Base-by-base conservation (phyloP, 2,888 invertebrate species). In the Labia minor region DNA sequence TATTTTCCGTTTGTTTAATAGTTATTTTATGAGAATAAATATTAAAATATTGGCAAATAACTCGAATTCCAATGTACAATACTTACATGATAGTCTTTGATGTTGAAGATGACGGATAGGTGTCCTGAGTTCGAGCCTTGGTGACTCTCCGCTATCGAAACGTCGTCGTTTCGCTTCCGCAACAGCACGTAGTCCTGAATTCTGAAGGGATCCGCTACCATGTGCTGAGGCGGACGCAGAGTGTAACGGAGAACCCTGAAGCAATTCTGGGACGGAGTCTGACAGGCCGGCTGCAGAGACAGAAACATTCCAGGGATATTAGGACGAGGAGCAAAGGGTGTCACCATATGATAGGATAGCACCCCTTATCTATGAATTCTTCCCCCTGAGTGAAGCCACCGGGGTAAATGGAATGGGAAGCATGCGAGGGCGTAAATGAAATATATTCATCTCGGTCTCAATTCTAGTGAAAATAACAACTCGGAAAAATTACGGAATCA, bases 191-290 rank as follows among this genome's bases (percentile, higher is more conserved):
- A 49, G 49, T 49, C 49, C 49, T 16, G 49, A 49, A 49, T 4
- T 49, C 49, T 49, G 49, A 11, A 49, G 16, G 49, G 49, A 49
- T 14, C 49, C 49, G 3, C 49, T 16, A 8, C 49, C 49, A 14
- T 49, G 49, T 49, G 16, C 49, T n/a, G 16, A 16, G 14, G 49
- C 14, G 14, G 49, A 49, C 14, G 49, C 4, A 11, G 49, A n/a
- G 16, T 49, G 49, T 14, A 49, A 14, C 2, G 49, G 73, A 19
- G 67, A 65, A 68, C 76, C 76, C 67, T 76, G 75, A 69, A 72
- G 71, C 67, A 76, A 74, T 64, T 77, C 76, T 71, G 77, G 77
- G 26, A 76, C 75, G 66, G 74, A 77, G 70, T 78, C 78, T 61
- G 75, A 75, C 62, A 77, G 76, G 16, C 49, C 49, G 16, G 49